Evolutionary conservation across 2,888 invertebrate species (phyloP).

Genomic region (Rapana venosa): DNA sequence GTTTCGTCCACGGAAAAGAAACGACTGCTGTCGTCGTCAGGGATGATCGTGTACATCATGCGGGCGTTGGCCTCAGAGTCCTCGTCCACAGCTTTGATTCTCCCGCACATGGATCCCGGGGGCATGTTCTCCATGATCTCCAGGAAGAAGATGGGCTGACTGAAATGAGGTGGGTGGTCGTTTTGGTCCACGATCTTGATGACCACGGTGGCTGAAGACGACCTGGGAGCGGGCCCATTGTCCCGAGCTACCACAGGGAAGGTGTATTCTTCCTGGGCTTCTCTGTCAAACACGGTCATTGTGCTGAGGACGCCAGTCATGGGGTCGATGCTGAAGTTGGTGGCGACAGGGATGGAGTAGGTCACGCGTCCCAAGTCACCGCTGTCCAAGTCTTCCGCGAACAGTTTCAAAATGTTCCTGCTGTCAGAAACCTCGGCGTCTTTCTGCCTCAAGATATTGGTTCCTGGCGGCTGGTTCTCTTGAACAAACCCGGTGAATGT

Average conservation of each 20-base stretch:
- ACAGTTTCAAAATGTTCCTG: conserved; percentile 79
- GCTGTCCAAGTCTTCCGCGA: conserved; percentile 90
- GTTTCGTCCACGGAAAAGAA: conserved; percentile 83
- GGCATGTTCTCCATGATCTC: conserved; percentile 92
- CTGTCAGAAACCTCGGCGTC: conserved; percentile 87
- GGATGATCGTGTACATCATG: conserved; percentile 53
- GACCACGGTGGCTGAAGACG: conserved; percentile 83
- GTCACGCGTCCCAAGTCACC: conserved; percentile 85
- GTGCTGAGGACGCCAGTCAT: conserved; percentile 91
- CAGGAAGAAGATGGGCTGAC: conserved; percentile 87
- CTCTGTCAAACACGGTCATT: conserved; percentile 88
- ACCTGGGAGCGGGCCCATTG: conserved; percentile 79
- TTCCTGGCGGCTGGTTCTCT: conserved; percentile 46
- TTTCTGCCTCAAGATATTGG: conserved; percentile 78
- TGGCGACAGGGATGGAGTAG: conserved; percentile 63
- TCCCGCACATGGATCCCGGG: conserved; percentile 91
- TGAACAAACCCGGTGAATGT: conserved; percentile 42
- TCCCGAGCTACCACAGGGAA: conserved; percentile 82
- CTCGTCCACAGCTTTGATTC: conserved; percentile 93
- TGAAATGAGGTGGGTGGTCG: conserved; percentile 87
- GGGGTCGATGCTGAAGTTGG: conserved; percentile 89
- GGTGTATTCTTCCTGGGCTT: conserved; percentile 85
- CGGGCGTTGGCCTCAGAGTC: conserved; percentile 94
- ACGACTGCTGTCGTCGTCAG: conserved; percentile 79
- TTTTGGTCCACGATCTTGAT: conserved; percentile 83